Base-by-base conservation (phyloP, 2,888 invertebrate genomes). In the Epirrita christyi region DNA sequence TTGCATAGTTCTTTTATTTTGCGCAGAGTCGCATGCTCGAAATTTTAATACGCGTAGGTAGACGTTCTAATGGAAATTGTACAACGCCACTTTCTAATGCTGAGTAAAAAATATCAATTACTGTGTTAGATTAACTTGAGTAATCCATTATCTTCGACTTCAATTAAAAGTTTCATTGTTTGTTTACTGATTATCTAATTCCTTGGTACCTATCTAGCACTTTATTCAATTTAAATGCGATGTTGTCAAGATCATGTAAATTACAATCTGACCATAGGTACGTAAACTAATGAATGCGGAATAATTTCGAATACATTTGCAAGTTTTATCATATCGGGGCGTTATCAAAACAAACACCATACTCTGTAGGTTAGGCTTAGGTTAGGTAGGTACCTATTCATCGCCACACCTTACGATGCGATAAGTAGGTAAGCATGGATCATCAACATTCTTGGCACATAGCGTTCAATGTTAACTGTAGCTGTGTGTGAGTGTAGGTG, bases 361-460 rank as follows among this genome's bases (percentile, higher is more conserved):
- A 51, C 36, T 49, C 8, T 28, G 34, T 55, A 49, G 54, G 34
- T 37, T 48, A 32, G 28, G n/a, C n/a, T 28, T 3, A 21, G 21
- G 21, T 4, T 4, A 21, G 21, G 21, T 21, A 21, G 4, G 21
- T 21, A 21, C 21, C 21, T 45, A 44, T 32, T 63, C 59, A 56
- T 50, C 58, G 67, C 64, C 62, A 60, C 63, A 63, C 63, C 64
- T 65, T 67, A 62, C 54, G 48, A 74, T 53, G 68, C 64, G 70
- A 74, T 73, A 76, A 71, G 58, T 63, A 60, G 68, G 63, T 72
- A 69, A 64, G 64, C 70, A 74, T 74, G 71, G 71, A 80, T 78
- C 73, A 74, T 76, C 73, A 67, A 71, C 83, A 86, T 87, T 86
- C 84, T 81, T 68, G 65, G 65, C 71, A 73, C 72, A 77, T 80